These are phyloP conservation scores for Dyspetes luteomarginatus DNA, from an alignment of 2,888 invertebrate species.

Conservation along the genomic window DNA sequence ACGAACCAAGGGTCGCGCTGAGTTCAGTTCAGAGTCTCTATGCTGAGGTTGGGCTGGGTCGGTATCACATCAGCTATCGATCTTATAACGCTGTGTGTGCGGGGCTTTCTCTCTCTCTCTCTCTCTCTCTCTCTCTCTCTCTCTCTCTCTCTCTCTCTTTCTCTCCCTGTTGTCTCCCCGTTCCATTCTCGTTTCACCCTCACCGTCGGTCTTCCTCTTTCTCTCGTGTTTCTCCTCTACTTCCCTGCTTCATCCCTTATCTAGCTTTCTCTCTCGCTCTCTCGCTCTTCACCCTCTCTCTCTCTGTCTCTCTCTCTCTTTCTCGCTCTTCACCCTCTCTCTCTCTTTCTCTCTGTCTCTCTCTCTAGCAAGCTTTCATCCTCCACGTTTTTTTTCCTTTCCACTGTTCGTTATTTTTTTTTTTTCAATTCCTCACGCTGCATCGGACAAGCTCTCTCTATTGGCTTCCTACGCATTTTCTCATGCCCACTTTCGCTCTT, in stretches of 20 bases:
- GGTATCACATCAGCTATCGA: conserved; percentile 84
- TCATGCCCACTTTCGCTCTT: conserved; percentile 21
- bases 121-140: conserved; percentile 37
- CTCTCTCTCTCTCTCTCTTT: conserved; percentile 34
- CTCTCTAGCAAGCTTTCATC: conserved; percentile 24
- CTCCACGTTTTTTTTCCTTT: conserved; percentile 30
- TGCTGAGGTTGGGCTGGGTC: conserved; percentile 75
- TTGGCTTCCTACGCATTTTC: conserved; percentile 32
- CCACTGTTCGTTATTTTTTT: conserved; percentile 9
- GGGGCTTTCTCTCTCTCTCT: conserved; percentile 71
- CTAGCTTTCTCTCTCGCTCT: conserved; percentile 34
- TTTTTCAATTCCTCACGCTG: conserved; percentile 8
- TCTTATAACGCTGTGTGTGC: conserved; percentile 81
- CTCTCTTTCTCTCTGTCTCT: conserved; percentile 43
- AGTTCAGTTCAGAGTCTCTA: conserved; percentile 73
- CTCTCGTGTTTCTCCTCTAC: conserved; percentile 50
- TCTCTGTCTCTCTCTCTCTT: conserved; percentile 47
- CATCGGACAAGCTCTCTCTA: conserved; percentile 43
- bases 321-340: conserved; percentile 46
- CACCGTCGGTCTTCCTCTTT: conserved; percentile 50
- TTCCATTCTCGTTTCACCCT: conserved; percentile 34
- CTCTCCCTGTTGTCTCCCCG: conserved; percentile 40
- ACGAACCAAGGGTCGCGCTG: conserved; percentile 82
- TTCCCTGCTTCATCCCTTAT: conserved; percentile 48
- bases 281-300: conserved; percentile 50